Base-by-base conservation (phyloP, 2,888 invertebrate species). In the Creontiades dilutus region DNA sequence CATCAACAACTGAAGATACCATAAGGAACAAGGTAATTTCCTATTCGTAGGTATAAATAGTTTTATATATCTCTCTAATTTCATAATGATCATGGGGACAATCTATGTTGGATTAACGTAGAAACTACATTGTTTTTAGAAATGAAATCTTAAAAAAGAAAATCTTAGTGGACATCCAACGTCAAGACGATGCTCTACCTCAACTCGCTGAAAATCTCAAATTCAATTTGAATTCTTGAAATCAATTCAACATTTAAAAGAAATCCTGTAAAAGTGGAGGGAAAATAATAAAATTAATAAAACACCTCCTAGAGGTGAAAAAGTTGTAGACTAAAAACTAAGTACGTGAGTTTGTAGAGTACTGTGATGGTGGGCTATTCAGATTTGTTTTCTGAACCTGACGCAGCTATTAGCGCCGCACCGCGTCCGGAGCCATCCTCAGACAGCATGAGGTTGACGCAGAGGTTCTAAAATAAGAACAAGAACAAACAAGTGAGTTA, bases 341-440 rank as follows among this genome's bases (percentile, higher is more conserved):
- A 68, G 86, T 46, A 48, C 61, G 57, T 37, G 9, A 12, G 52
- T 48, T 19, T 12, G n/a, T 0, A n/a, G 0, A 12, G 75, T 61
- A 76, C 61, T 61, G 78, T 52, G 78, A 16, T 52, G 55, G 76
- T 55, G 76, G 37, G 86, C 57, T 23, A 48, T 84, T 88, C 57
- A 61, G 37, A 19, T 19, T 75, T 61, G 47, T 89, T n/a, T 46
- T 81, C 80, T 27, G 86, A 82, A 78, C 90, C 78, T 23, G 91
- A 98, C 12, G 99, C 99, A n/a, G 98, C 99, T n/a, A 99, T 98
- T 87, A 99, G 94, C 90, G 99, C 99, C 87, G 99, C 99, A 48
- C 99, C 99, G 92, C 98, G 96, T n/a, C 99, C 99, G 92, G 98
- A 98, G 86, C 99, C 99, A 93, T 99, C 99, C 93, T 99, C 98